Evolutionary conservation across 2,797 vertebrate genomes (phyloP), one percentile per base, ranked within the genome.

Genomic region (Carduelis carduelis): DNA sequence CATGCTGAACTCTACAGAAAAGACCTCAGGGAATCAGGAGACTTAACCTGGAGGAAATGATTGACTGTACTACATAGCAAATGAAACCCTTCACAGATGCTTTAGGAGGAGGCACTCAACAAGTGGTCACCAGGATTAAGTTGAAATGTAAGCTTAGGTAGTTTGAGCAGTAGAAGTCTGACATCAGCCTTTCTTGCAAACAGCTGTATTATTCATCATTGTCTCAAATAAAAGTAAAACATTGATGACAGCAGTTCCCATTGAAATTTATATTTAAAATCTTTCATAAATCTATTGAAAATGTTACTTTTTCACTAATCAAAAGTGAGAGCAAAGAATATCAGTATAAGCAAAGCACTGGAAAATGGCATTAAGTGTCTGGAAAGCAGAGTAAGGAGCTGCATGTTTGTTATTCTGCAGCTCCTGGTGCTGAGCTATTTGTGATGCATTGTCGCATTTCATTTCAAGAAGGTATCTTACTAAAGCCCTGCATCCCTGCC

Each of bases 361-460:
- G 11, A 44, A 88, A 89, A 70, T 21, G 7, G 43, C 44, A 46
- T 60, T 35, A 52, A 35, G 19, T 87, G 2, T 23, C 34, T 75
- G 46, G 26, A 64, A 87, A 68, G 43, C 6, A 65, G 64, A 60
- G 47, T 11, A 76, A 24, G 32, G 26, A 72, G 11, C n/a, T 83
- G 30, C 24, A 32, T 2, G 7, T 76, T 43, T 2, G 7, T 80
- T 44, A 12, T 66, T 64, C 43, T 81, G 44, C n/a, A 77, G 30
- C 56, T 60, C 49, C 70, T 63, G 23, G 14, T 66, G 19, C 63
- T 6, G 4, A 44, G 22, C n/a, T 82, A 2, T 57, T 69, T 37
- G 12, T 74, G 37, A 34, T 32, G 12, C 7, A 14, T 8, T 6
- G 2, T 14, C 53, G 41, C 2, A 0, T 52, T 59, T 68, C 5